These are phyloP conservation scores for Spilarctia lutea DNA, from an alignment of 2,888 invertebrate species.

Conservation along the genomic window DNA sequence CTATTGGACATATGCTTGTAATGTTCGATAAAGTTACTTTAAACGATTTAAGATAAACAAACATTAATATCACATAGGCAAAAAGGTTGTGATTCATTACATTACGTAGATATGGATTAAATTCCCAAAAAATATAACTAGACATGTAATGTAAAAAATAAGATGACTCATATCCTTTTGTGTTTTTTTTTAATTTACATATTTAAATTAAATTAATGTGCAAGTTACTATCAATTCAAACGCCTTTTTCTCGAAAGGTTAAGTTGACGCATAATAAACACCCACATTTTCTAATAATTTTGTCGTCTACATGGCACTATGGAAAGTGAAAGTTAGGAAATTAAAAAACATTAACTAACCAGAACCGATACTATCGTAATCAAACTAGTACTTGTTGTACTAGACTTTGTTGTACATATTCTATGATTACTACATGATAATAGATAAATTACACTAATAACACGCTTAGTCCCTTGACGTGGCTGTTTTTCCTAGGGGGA, in stretches of 20 bases:
- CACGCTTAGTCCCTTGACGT: no score
- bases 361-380: no score
- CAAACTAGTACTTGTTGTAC: no score
- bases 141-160: slow-evolving; percentile 1
- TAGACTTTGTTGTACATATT: no score
- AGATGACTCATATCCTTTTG: slow-evolving; percentile 24
- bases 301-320: neutral
- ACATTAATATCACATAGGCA: neutral
- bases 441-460: no score
- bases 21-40: neutral
- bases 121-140: neutral
- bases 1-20: no score
- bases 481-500: no score
- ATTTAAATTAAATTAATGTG: slow-evolving; percentile 37
- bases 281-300: neutral
- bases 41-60: neutral
- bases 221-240: slow-evolving; percentile 14
- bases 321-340: neutral
- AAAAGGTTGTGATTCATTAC: neutral
- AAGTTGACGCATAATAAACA: no score
- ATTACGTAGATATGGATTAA: neutral
- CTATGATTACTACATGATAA: no score
- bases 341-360: no score
- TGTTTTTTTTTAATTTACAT: slow-evolving; percentile 43
- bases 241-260: no score